A percentile compares a stretch with the other conserved stretches of the same genome.
phyloP scores from a whole-genome alignment of 2,113 vertebrate species.

The Upupa epops region DNA sequence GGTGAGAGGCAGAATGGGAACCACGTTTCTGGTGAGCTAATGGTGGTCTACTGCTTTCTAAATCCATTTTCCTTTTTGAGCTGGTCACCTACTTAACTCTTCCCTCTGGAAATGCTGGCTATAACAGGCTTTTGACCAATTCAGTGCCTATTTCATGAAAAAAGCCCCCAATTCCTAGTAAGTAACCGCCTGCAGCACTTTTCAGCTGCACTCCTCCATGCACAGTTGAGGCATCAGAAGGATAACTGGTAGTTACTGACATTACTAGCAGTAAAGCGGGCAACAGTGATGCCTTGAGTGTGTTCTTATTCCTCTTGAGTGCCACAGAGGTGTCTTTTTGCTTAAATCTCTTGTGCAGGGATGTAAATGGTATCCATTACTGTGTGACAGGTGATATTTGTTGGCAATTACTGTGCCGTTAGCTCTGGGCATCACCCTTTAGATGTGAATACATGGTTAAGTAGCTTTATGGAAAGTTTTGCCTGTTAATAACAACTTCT shows the following conservation, averaged over 20 bases:
- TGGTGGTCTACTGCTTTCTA: neutral
- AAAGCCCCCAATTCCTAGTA: neutral
- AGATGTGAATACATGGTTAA: neutral
- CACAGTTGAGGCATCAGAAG: neutral
- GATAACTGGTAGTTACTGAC: neutral
- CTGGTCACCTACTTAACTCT: neutral
- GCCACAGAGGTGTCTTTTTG: neutral
- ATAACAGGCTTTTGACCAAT: neutral
- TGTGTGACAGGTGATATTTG: neutral
- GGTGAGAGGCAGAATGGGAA: neutral
- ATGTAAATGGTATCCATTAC: neutral
- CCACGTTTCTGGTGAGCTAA: neutral
- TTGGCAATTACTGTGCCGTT: constrained; percentile 12
- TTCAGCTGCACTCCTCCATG: neutral
- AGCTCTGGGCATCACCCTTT: neutral
- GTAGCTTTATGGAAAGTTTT: neutral
- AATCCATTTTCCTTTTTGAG: neutral
- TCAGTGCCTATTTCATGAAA: neutral
- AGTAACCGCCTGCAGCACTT: neutral
- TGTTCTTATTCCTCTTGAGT: neutral
- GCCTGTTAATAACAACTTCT: neutral
- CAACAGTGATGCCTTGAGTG: neutral
- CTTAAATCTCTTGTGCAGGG: neutral
- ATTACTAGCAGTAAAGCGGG: neutral
- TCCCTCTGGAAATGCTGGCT: neutral